Conservation (phyloP, 1,140 invertebrate species). For the Amphibalanus amphitrite region DNA sequence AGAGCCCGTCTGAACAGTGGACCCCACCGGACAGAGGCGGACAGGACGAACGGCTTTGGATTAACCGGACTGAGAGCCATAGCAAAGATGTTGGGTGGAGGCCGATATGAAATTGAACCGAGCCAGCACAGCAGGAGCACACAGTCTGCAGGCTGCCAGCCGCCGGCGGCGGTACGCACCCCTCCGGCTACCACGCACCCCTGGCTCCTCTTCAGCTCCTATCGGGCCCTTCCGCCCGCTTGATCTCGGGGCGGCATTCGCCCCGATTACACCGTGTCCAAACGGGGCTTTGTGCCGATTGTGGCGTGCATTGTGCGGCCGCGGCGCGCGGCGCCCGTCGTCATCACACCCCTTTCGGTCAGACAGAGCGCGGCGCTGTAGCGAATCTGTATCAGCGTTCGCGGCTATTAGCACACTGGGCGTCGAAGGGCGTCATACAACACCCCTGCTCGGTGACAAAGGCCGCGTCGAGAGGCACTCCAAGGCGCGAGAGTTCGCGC, state of each 20-base stretch:
- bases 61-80: no score
- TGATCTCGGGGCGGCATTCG: neutral
- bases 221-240: neutral
- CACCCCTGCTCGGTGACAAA: neutral
- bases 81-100: no score
- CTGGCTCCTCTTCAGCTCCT: neutral
- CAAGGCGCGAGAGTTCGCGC: neutral
- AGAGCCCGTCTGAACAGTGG: no score
- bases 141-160: no score
- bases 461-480: neutral
- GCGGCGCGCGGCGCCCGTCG: no score
- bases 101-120: no score
- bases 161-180: neutral
- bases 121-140: no score
- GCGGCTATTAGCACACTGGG: neutral
- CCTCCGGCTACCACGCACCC: no score
- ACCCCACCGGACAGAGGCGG: no score
- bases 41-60: no score
- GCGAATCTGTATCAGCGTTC: neutral
- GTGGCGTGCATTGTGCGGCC: neutral
- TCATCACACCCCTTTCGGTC: neutral
- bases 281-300: neutral
- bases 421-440: neutral
- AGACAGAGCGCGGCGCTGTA: neutral
- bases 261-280: neutral